These are phyloP conservation scores for Montipora capricornis DNA, from an alignment of 64 coral and sea anemone genomes.

Conservation along the genomic window DNA sequence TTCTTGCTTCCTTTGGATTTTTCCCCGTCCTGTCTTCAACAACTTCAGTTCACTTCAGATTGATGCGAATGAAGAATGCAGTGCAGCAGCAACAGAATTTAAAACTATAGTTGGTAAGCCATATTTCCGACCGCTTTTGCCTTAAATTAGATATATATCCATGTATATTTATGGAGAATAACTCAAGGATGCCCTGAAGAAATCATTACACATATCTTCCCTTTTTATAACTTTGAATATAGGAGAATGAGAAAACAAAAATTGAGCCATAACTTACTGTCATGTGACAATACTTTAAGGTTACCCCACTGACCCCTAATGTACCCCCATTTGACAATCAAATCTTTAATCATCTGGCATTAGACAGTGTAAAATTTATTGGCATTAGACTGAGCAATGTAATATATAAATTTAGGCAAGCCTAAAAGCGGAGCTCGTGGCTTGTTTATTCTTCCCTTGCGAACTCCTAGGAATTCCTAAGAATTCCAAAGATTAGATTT, in stretches of 20 bases:
- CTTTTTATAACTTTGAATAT: neutral
- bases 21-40: conserved; percentile 2
- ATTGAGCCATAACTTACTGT: neutral
- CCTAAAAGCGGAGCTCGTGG: too few species aligned
- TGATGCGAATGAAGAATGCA: neutral
- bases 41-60: neutral
- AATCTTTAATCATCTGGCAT: too few species aligned
- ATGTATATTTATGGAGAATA: too few species aligned
- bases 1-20: conserved; percentile 31
- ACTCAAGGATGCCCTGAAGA: neutral
- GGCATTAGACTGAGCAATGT: too few species aligned
- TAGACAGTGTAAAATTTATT: too few species aligned
- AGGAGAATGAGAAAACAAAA: neutral
- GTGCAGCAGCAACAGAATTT: neutral
- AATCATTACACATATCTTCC: neutral
- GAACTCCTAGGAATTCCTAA: too few species aligned
- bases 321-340: neutral
- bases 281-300: neutral
- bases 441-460: too few species aligned
- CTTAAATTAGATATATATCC: neutral
- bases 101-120: neutral
- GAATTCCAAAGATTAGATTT: too few species aligned
- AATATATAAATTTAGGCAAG: too few species aligned
- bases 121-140: neutral
- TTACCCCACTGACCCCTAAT: neutral